Conservation (phyloP, 2,888 invertebrate genomes). For the Leptinotarsa juncta region DNA sequence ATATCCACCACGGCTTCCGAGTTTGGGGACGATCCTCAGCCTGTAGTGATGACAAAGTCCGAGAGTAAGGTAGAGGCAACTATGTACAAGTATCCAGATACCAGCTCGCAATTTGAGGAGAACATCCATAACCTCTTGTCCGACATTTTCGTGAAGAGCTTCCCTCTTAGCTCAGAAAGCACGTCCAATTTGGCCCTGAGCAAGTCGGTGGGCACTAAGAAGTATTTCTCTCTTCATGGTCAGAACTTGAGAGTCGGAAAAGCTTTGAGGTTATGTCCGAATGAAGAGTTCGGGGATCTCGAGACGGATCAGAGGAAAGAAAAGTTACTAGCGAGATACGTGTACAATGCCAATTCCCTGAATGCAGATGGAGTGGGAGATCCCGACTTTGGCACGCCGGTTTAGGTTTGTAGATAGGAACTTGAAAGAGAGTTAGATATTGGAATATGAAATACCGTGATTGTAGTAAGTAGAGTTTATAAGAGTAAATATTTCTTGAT, state of each 20-base stretch:
- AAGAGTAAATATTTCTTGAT: constrained; percentile 30
- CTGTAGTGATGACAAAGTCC: constrained; percentile 27
- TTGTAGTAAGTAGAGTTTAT: constrained; percentile 37
- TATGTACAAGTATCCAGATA: constrained; percentile 50
- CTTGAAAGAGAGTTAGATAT: constrained; percentile 34
- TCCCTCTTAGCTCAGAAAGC: constrained; percentile 41
- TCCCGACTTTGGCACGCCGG: constrained; percentile 77
- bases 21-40: constrained; percentile 55
- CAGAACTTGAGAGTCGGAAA: constrained; percentile 63
- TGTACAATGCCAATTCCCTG: constrained; percentile 64
- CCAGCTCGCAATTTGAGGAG: constrained; percentile 64
- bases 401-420: constrained; percentile 61
- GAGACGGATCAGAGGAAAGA: constrained; percentile 62
- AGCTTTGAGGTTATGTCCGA: constrained; percentile 63
- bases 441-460: constrained; percentile 36
- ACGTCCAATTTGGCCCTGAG: constrained; percentile 32
- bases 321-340: constrained; percentile 65
- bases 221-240: constrained; percentile 62
- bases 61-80: constrained; percentile 26
- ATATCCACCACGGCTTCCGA: constrained; percentile 65
- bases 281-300: constrained; percentile 57
- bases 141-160: constrained; percentile 64
- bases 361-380: constrained; percentile 72
- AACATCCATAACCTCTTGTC: constrained; percentile 64
- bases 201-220: constrained; percentile 58